A percentile compares a stretch with the other conserved stretches of the same genome.
Evolutionary conservation across 2,797 vertebrate species (phyloP).

Genomic region (Anabacerthia variegaticeps): DNA sequence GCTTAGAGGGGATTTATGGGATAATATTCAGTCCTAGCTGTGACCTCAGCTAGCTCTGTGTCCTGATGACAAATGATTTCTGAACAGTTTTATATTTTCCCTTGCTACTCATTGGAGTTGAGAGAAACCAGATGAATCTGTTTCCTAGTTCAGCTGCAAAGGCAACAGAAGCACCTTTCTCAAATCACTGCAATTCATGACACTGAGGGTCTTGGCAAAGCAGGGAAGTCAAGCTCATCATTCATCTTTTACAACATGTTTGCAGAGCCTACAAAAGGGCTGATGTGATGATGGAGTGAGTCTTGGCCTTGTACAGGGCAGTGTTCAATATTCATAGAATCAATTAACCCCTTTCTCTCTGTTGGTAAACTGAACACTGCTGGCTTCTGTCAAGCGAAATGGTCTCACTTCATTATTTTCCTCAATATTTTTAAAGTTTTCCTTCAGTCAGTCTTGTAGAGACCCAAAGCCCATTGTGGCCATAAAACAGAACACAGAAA

Average conservation of each 20-base stretch:
- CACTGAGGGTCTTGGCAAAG: background rate
- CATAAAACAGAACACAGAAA: background rate
- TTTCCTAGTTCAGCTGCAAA: background rate
- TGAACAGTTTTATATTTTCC: background rate
- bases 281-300: background rate
- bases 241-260: background rate
- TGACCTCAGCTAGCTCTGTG: background rate
- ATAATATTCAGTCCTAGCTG: background rate
- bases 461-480: background rate
- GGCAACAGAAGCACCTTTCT: background rate
- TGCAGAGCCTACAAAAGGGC: background rate
- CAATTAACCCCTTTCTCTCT: background rate
- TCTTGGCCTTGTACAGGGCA: background rate
- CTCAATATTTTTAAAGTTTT: background rate
- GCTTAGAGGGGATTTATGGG: background rate
- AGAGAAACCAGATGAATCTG: slow-evolving; percentile 3
- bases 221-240: background rate
- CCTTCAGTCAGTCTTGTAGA: background rate
- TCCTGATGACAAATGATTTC: background rate
- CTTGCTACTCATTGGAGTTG: background rate
- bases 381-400: background rate
- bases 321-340: background rate
- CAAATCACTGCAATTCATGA: background rate
- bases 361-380: background rate
- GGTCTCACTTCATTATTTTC: background rate